Evolutionary conservation across 1,140 invertebrate species (phyloP).

Genomic region (Hyles euphorbiae): DNA sequence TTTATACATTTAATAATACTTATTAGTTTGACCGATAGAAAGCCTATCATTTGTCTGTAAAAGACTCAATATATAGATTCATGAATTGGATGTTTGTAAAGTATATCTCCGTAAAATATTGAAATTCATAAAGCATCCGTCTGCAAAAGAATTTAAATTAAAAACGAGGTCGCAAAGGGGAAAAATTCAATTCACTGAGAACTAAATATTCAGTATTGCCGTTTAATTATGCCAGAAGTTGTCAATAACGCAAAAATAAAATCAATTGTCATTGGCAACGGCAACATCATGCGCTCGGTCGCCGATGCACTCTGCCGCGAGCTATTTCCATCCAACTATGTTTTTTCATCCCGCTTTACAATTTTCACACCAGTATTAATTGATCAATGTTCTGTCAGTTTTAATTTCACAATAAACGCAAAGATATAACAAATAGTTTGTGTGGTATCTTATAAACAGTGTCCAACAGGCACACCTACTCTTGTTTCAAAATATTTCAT

Average conservation of each 20-base stretch:
- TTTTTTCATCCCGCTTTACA: constrained; percentile 15
- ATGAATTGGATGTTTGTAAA: too few species aligned
- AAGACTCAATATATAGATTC: too few species aligned
- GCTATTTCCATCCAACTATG: constrained; percentile 9
- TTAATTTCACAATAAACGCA: neutral
- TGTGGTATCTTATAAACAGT: too few species aligned
- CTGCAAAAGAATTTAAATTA: too few species aligned
- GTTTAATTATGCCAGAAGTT: constrained; percentile 23
- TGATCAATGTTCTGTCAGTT: constrained; percentile 13
- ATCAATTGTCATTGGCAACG: constrained; percentile 20
- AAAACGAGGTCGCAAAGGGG: neutral
- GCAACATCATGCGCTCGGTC: constrained; percentile 12
- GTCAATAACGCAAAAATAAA: constrained; percentile 25
- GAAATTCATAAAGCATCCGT: too few species aligned
- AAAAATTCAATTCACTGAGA: constrained; percentile 5
- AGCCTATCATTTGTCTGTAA: too few species aligned
- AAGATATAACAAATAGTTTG: too few species aligned
- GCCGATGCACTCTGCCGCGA: constrained; percentile 6
- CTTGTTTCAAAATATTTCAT: too few species aligned
- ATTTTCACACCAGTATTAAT: constrained; percentile 14
- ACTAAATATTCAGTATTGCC: constrained; percentile 1
- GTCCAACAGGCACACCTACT: too few species aligned
- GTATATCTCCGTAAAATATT: too few species aligned
- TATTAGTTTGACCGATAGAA: too few species aligned
- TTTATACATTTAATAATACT: too few species aligned